Base-by-base conservation (phyloP, 2,888 invertebrate species). In the Brenthis ino region DNA sequence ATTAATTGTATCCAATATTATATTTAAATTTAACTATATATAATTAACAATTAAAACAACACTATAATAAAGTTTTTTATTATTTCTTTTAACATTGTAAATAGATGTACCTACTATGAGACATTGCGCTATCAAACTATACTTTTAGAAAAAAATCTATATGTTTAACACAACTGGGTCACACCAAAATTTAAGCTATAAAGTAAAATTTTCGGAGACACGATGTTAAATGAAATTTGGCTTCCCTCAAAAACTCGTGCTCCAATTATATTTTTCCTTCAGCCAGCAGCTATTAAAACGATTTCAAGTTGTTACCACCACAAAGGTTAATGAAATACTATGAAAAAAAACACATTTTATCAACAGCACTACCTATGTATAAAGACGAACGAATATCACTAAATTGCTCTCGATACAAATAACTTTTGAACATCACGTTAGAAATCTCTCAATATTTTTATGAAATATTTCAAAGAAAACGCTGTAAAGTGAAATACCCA, bases 401-500 rank as follows among this genome's bases (percentile, higher is more conserved):
- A 70, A 67, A 37, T 48, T 61, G 50, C 54, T 50, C 57, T 65
- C 54, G 20, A 69, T 69, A 67, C 33, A 70, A 67, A 51, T 57
- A 53, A 57, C 37, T 56, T 43, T 37, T 28, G n/a, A 56, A 64
- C 50, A 51, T 54, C 54, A 60, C 28, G 56, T 43, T 58, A 68
- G 64, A 69, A 69, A 69, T 64, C 66, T 72, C 68, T 60, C 70
- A 69, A 70, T 72, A 74, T 73, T 74, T 72, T 73, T 73, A 70
- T 69, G 68, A 69, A 68, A 73, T 72, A 73, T 73, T 70, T 67
- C 70, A 70, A 72, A 72, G 74, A 74, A 73, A 73, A 72, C 65
- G 67, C 68, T 66, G 69, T 57, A 73, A 73, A 74, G 71, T 73
- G 73, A 68, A 73, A 70, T 72, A 64, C 74, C 72, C 69, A 60